Evolutionary conservation across 2,113 vertebrate species (phyloP).

Genomic region (Acrocephalus kingi): DNA sequence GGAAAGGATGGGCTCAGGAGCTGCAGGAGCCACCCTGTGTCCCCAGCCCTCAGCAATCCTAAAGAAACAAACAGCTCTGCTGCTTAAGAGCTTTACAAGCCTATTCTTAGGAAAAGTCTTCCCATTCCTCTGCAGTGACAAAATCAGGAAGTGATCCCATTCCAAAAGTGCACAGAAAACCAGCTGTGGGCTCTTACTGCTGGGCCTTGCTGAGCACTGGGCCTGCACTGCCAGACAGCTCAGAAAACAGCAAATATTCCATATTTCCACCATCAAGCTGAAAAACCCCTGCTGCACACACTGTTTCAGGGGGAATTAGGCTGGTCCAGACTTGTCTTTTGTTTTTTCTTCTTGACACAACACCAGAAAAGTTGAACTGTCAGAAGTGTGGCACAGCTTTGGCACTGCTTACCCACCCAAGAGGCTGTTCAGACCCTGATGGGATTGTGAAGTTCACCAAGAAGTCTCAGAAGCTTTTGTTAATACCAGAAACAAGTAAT

Average conservation of each 20-base stretch:
- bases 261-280: not conserved
- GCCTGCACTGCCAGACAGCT: not conserved
- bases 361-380: not conserved
- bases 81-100: not conserved
- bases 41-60: not conserved
- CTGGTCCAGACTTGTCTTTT: not conserved
- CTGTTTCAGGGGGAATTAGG: not conserved
- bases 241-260: not conserved
- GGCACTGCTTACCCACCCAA: not conserved
- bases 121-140: not conserved
- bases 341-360: not conserved
- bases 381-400: not conserved
- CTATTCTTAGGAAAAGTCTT: not conserved
- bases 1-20: fast-evolving
- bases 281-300: not conserved
- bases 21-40: not conserved
- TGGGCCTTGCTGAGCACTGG: not conserved
- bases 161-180: not conserved
- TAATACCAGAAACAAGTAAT: not conserved
- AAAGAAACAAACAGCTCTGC: not conserved
- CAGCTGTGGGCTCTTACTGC: not conserved
- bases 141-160: not conserved
- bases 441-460: not conserved
- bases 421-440: not conserved
- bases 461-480: not conserved